Evolutionary conservation across 1,140 invertebrate genomes (phyloP), one percentile per base, ranked within the genome.

Genomic region (Magallana ariakensis): DNA sequence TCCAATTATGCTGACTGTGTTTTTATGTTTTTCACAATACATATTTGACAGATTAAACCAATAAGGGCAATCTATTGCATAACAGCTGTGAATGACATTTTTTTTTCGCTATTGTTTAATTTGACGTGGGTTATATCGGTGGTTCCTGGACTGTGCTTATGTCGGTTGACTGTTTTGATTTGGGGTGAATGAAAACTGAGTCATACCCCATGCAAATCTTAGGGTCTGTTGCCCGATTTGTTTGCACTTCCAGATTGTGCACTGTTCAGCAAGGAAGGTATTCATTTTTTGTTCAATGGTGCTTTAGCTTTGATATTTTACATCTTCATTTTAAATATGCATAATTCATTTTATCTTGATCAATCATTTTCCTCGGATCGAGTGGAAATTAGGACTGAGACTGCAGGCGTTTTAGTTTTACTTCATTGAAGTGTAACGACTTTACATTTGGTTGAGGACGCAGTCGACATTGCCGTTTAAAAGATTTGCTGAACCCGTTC

Each of bases 71-170:
- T 75, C 33, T 13, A 75, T 75, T 75, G 22, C 22, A 26, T 75
- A 75, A 75, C 66, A 26, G 66, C 22, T 75, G 22, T 26, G 6
- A 75, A 75, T 75, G 66, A 11, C 66, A 75, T 26, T 62, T 62
- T 60, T 60, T 70, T 22, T 16, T 19, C n/a, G 2, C 22, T 13
- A 62, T 16, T 16, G 1, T 5, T 62, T 4, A 16, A 62, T 62
- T 62, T 62, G 19, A 62, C 19, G 58, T 62, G 5, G 58, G 58
- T 19, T n/a, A 3, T 62, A 7, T 19, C 19, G 58, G 58, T 5
- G 19, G 58, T n/a, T 62, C 15, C 19, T n/a, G 15, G 58, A 26
- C 66, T 60, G 33, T 19, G 66, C 3, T 9, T 26, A 46, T 46
- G 5, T 46, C 33, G 33, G 33, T 46, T 46, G 5, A 26, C 22